Percentiles rank a stretch among this genome's conserved stretches.
These are phyloP conservation scores for Hirtodrosophila trivittata DNA, from an alignment of 2,888 invertebrate genomes.

Conservation along the genomic window DNA sequence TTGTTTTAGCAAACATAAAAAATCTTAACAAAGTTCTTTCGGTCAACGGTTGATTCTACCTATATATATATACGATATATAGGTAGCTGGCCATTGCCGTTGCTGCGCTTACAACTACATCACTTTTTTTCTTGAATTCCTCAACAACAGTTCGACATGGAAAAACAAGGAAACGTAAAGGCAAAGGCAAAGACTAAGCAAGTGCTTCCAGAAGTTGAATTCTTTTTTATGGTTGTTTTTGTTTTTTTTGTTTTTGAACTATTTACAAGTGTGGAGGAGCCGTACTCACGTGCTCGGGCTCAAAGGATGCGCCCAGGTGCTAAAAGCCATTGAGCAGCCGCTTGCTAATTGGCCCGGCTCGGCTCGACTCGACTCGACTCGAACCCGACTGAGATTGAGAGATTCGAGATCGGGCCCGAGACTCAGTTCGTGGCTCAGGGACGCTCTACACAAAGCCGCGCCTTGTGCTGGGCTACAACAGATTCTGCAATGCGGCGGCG, in stretches of 20 bases:
- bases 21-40: conserved; percentile 56
- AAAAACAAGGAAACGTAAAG: conserved; percentile 39
- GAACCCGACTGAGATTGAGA: conserved; percentile 9
- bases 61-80: conserved; percentile 18
- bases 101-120: conserved; percentile 82
- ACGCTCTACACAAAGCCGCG: conserved; percentile 48
- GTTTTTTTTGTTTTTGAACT: conserved; percentile 32
- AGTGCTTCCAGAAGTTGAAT: conserved; percentile 38
- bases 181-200: conserved; percentile 50
- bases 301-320: conserved; percentile 67
- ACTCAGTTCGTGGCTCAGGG: conserved; percentile 1
- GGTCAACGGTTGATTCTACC: conserved; percentile 21
- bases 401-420: neutral
- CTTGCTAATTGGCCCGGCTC: conserved; percentile 62
- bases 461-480: conserved; percentile 77
- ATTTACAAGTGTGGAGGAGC: conserved; percentile 56
- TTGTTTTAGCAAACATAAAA: conserved; percentile 58
- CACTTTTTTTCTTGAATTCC: conserved; percentile 79
- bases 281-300: conserved; percentile 61
- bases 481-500: conserved; percentile 80
- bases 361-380: too few relatives aligned
- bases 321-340: conserved; percentile 71
- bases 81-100: conserved; percentile 47
- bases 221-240: too few relatives aligned
- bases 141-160: conserved; percentile 53